Conservation (phyloP, 2,888 invertebrate genomes). For the Netelia inedita region DNA sequence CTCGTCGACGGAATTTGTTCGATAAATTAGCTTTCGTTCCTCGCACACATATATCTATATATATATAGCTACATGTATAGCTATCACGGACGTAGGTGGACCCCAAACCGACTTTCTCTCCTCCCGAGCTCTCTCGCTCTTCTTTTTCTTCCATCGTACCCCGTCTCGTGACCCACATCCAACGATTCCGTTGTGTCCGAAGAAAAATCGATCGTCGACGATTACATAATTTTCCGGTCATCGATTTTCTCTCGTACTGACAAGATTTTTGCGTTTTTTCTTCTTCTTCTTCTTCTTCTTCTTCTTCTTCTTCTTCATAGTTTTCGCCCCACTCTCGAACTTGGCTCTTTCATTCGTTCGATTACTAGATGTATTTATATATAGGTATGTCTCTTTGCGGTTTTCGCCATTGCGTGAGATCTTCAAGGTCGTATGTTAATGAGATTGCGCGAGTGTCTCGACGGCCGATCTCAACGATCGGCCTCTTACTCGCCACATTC, state of each 20-base stretch:
- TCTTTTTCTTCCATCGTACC: conserved; percentile 3
- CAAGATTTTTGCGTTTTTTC: neutral
- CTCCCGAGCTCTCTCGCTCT: conserved; percentile 10
- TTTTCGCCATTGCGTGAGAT: conserved; percentile 57
- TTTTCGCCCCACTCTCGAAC: neutral
- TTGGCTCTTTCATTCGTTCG: too few species aligned
- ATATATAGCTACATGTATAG: neutral
- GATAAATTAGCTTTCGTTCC: conserved; percentile 41
- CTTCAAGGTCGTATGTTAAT: conserved; percentile 66
- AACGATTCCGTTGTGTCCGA: neutral
- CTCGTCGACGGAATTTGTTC: conserved; percentile 40
- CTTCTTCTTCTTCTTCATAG: neutral
- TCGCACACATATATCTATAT: neutral
- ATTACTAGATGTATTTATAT: neutral
- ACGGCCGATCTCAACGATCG: neutral
- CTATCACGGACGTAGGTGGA: conserved; percentile 17
- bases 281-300: too few species aligned
- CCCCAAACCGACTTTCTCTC: conserved; percentile 41
- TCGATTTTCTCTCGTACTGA: neutral
- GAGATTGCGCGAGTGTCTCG: conserved; percentile 55
- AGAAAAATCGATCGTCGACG: conserved; percentile 9
- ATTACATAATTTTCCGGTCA: neutral
- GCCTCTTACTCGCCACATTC: conserved; percentile 19
- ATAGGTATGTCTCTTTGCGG: neutral
- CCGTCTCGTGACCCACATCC: conserved; percentile 24